Evolutionary conservation across 2,113 vertebrate species (phyloP), one percentile per base, ranked within the genome.

Genomic region (Oncorhynchus kisutch): DNA sequence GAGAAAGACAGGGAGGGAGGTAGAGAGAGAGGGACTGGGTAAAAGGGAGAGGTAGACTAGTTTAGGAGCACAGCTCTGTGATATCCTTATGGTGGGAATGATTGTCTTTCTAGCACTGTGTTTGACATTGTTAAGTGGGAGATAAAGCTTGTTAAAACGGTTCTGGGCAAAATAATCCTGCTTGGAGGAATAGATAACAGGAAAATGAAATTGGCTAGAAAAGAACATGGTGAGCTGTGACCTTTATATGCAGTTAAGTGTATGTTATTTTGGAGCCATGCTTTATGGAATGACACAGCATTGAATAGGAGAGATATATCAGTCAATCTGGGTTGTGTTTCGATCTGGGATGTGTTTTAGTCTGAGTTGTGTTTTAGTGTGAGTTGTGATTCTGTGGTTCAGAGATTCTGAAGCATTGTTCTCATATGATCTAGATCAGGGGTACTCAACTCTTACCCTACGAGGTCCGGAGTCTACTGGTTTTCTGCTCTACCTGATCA

Each of bases 121-220:
- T 16, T 71, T 71, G 45, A 77, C 72, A 74, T 22, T 22, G 27
- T 48, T 82, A 72, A 78, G 69, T 57, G 64, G 24, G 65, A 70
- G 31, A 71, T 64, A 60, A 31, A 57, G 9, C 39, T 25, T 70
- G 68, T 73, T 48, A 31, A 72, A 65, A 64, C 7, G 24, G 14
- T 60, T 45, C 65, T 65, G 45, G 25, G n/a, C 6, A 62, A 71
- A 57, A 54, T 5, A 57, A 8, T 25, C 49, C 48, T 12, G 70
- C 22, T 57, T 57, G 51, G 49, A 18, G 51, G 24, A 54, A 27
- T 69, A 57, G 14, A 71, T 71, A 39, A 45, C 5, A 48, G 20
- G 5, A 71, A 54, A 59, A 20, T 71, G 0, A 31, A 6, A 29
- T 54, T 27, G 11, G 12, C 13, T 25, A 57, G 69, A 13, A 24